These are phyloP conservation scores for Falco punctatus DNA, from an alignment of 2,113 vertebrate species.

Conservation along the genomic window DNA sequence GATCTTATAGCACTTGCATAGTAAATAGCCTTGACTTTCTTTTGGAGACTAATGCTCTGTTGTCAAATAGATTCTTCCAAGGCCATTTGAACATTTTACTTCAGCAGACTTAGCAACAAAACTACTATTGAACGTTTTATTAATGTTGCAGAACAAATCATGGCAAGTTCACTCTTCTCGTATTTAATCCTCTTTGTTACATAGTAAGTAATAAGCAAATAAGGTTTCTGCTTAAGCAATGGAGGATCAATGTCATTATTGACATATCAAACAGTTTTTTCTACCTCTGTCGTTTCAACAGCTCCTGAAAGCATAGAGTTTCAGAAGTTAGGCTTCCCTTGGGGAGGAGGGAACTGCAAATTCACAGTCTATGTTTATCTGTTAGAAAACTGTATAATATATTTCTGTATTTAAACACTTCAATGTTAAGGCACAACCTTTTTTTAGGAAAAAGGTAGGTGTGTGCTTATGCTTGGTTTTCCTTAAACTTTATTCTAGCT, in stretches of 20 bases:
- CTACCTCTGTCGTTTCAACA: not conserved
- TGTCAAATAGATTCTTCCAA: slow-evolving; percentile 6
- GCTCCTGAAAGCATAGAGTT: not conserved
- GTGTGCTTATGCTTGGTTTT: not conserved
- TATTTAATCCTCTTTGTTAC: slow-evolving; percentile 24
- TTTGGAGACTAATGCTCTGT: not conserved
- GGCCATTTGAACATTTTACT: not conserved
- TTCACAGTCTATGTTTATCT: not conserved
- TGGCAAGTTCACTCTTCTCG: not conserved
- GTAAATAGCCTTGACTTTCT: slow-evolving; percentile 10
- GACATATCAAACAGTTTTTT: not conserved
- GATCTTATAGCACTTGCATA: not conserved
- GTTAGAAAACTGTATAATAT: not conserved
- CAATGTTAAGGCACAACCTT: not conserved
- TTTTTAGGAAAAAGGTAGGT: not conserved
- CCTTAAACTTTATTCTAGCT: not conserved
- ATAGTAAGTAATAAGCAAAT: not conserved
- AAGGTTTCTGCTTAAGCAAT: slow-evolving; percentile 7
- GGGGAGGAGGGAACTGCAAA: not conserved
- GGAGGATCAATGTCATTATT: not conserved
- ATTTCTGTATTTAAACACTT: not conserved
- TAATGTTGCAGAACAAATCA: not conserved
- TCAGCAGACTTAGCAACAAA: not conserved
- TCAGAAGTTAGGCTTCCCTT: not conserved
- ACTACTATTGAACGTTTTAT: not conserved